These are phyloP conservation scores for Drosophila multiciliata DNA, from an alignment of 2,888 invertebrate genomes.

Conservation along the genomic window DNA sequence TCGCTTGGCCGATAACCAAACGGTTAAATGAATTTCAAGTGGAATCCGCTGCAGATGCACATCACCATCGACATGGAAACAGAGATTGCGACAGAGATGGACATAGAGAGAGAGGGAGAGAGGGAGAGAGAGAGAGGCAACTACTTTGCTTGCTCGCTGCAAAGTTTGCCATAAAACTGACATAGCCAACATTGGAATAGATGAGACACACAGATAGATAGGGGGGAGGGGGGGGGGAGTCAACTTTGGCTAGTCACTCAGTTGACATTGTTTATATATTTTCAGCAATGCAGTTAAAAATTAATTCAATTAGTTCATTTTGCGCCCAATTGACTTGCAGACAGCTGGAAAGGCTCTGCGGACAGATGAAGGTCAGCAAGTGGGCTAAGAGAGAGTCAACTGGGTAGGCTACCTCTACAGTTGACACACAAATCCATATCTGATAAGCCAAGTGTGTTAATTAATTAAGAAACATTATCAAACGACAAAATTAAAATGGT, in stretches of 20 bases:
- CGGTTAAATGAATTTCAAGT: constrained; percentile 64
- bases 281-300: constrained; percentile 61
- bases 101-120: neutral
- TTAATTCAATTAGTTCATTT: constrained; percentile 69
- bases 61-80: neutral
- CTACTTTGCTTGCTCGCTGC: constrained; percentile 18
- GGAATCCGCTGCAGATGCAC: constrained; percentile 1
- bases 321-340: constrained; percentile 56
- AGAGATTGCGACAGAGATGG: neutral
- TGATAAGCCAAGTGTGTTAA: constrained; percentile 50
- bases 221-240: neutral
- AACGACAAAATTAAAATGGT: neutral
- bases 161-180: constrained; percentile 47
- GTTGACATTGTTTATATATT: constrained; percentile 52
- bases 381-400: neutral
- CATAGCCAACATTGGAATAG: constrained; percentile 33
- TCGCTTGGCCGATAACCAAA: constrained; percentile 31
- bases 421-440: constrained; percentile 37
- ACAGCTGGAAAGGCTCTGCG: neutral
- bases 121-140: constrained; percentile 2
- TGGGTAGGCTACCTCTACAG: neutral
- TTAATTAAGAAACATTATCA: constrained; percentile 36
- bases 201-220: neutral
- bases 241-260: constrained; percentile 9
- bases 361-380: neutral